Evolutionary conservation across 1,140 invertebrate genomes (phyloP).

Genomic region (Aporrectodea caliginosa): DNA sequence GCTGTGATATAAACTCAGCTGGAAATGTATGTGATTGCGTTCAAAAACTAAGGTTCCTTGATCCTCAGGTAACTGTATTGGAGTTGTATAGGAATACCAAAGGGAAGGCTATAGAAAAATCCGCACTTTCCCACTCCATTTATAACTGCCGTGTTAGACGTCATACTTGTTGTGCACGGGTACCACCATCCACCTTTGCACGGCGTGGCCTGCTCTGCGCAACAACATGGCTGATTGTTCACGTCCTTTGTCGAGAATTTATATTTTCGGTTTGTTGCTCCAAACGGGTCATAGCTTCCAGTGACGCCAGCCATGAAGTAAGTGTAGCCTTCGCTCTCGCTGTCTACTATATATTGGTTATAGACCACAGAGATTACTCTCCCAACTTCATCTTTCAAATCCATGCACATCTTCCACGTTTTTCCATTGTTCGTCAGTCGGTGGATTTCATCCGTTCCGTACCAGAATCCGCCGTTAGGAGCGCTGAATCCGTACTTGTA

Average conservation of each 20-base stretch:
- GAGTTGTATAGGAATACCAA: background rate
- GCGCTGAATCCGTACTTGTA: background rate
- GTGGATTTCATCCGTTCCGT: background rate
- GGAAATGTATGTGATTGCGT: too few relatives aligned
- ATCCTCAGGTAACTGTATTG: background rate
- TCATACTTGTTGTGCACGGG: background rate
- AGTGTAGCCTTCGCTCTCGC: background rate
- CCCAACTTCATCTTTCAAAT: background rate
- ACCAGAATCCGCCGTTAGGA: background rate
- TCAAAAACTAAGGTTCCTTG: background rate
- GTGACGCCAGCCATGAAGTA: background rate
- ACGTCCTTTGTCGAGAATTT: background rate
- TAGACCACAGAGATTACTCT: background rate
- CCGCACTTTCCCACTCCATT: background rate
- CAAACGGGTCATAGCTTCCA: background rate
- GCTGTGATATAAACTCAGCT: too few relatives aligned
- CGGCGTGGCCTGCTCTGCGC: background rate
- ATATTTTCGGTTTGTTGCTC: background rate
- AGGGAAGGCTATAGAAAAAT: background rate
- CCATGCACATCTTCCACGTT: background rate
- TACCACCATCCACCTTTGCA: background rate
- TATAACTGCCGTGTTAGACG: background rate
- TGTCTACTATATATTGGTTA: background rate
- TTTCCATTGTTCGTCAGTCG: background rate
- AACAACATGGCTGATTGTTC: background rate